Evolutionary conservation across 2,888 invertebrate species (phyloP).

Genomic region (Hydropsyche betteni): DNA sequence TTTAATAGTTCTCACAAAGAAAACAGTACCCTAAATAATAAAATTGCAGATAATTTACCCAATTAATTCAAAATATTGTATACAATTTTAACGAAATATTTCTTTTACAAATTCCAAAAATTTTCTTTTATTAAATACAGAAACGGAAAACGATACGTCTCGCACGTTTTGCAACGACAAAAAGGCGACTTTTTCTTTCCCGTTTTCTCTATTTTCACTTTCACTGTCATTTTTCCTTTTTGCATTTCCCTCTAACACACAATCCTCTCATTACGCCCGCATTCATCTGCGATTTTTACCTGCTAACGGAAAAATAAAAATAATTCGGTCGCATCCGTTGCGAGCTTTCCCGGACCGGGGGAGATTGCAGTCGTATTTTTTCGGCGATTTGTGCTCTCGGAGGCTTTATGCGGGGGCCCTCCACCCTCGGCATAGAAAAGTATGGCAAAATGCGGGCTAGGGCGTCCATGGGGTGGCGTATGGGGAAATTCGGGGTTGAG

Average conservation of each 20-base stretch:
- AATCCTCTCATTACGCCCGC: constrained; percentile 46
- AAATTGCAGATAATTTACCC: too few relatives aligned
- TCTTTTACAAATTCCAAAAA: too few relatives aligned
- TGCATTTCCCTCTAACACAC: not conserved
- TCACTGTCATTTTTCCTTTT: not conserved
- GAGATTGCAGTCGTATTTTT: constrained; percentile 41
- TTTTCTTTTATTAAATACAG: too few relatives aligned
- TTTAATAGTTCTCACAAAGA: too few relatives aligned
- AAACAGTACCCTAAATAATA: too few relatives aligned
- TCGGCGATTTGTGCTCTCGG: constrained; percentile 43
- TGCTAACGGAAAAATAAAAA: constrained; percentile 45
- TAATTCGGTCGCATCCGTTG: constrained; percentile 26
- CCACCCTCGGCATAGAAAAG: not conserved
- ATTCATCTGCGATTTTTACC: constrained; percentile 41
- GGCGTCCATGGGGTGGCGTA: too few relatives aligned
- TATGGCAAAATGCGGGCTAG: not conserved
- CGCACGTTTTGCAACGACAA: too few relatives aligned
- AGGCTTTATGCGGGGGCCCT: constrained; percentile 46
- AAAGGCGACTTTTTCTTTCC: constrained; percentile 32
- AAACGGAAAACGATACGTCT: too few relatives aligned
- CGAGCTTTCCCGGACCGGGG: constrained; percentile 10
- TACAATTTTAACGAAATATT: too few relatives aligned
- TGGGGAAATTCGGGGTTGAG: not conserved
- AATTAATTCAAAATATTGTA: too few relatives aligned
- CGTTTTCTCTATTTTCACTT: not conserved